Percentiles rank a stretch among this genome's conserved stretches.
phyloP scores from a whole-genome alignment of 2,888 invertebrate genomes.

The Polyploca ridens region DNA sequence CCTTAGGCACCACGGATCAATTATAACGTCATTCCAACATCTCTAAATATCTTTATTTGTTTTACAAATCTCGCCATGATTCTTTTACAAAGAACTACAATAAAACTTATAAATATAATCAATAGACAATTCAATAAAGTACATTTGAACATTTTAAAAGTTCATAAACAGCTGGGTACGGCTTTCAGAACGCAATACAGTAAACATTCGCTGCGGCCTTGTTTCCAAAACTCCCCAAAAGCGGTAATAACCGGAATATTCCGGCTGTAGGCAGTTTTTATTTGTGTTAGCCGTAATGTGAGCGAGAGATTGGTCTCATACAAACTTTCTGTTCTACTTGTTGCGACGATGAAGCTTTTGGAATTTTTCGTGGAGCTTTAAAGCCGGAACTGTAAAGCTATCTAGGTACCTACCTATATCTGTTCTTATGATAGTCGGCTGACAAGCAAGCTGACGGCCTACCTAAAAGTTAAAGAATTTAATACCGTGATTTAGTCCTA shows the following conservation, averaged over 20 bases:
- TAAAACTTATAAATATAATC: neutral
- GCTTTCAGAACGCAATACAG: neutral
- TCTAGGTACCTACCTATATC: too few relatives aligned
- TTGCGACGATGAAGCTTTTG: neutral
- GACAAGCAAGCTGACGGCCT: too few relatives aligned
- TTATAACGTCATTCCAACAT: too few relatives aligned
- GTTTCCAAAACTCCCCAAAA: constrained; percentile 24
- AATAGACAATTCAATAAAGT: neutral
- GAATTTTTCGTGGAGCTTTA: neutral
- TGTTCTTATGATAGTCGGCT: too few relatives aligned
- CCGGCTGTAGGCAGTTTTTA: constrained; percentile 36
- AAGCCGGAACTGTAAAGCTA: neutral
- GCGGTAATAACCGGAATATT: constrained; percentile 32
- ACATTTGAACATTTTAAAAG: constrained; percentile 10
- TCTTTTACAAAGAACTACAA: too few relatives aligned
- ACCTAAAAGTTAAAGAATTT: too few relatives aligned
- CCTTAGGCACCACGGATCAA: too few relatives aligned
- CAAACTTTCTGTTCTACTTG: constrained; percentile 11
- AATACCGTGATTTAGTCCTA: too few relatives aligned
- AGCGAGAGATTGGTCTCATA: constrained; percentile 11
- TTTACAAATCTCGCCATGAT: too few relatives aligned
- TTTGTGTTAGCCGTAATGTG: constrained; percentile 23
- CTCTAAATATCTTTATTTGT: too few relatives aligned
- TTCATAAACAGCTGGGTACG: constrained; percentile 13
- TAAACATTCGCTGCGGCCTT: constrained; percentile 17